Evolutionary conservation across 1,140 invertebrate genomes (phyloP).

Genomic region (Berghia stephanieae): DNA sequence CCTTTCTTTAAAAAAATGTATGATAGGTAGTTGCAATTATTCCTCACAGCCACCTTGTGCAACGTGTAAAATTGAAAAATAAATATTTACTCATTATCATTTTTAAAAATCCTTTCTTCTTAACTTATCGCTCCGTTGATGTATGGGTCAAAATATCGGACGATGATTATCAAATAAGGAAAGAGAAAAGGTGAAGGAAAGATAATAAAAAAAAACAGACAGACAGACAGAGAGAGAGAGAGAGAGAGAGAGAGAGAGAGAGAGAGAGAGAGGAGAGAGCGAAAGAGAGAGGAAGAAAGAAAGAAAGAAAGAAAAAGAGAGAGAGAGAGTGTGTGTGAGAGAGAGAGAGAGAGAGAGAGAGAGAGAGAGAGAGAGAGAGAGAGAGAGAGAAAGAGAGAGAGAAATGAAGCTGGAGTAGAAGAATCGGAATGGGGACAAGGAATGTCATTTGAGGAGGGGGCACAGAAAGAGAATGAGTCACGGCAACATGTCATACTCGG

Average conservation of each 20-base stretch:
- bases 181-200: too few relatives aligned
- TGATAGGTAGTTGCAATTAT: too few relatives aligned
- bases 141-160: too few relatives aligned
- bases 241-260: conserved; percentile 10
- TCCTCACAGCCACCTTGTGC: too few relatives aligned
- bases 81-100: too few relatives aligned
- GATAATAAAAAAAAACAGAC: too few relatives aligned
- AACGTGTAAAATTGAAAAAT: too few relatives aligned
- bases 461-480: neutral
- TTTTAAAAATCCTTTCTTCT: too few relatives aligned
- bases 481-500: neutral
- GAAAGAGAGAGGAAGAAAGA: neutral
- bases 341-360: neutral
- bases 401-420: neutral
- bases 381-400: conserved; percentile 19
- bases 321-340: conserved; percentile 4
- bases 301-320: neutral
- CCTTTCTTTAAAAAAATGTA: too few relatives aligned
- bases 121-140: too few relatives aligned
- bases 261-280: neutral
- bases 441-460: neutral
- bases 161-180: too few relatives aligned
- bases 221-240: too few relatives aligned
- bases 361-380: conserved; percentile 16
- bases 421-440: neutral